These are phyloP conservation scores for Harmothoe impar DNA, from an alignment of 2,888 invertebrate genomes.

Conservation along the genomic window DNA sequence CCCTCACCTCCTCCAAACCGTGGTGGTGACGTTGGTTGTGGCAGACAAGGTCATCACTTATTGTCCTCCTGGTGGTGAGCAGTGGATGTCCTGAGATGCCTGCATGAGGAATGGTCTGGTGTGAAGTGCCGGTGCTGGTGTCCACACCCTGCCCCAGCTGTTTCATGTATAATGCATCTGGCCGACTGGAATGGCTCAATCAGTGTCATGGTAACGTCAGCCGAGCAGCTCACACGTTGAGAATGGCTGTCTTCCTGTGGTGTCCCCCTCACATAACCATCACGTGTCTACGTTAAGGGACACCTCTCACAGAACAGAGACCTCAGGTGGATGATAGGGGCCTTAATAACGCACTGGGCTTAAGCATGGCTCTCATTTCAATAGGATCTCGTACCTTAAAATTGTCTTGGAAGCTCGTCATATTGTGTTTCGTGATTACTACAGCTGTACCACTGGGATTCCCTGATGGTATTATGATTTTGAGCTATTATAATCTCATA, in stretches of 20 bases:
- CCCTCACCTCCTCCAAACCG: background rate
- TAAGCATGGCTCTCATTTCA: no score
- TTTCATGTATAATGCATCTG: constrained; percentile 22
- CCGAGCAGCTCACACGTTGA: background rate
- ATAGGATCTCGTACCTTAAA: no score
- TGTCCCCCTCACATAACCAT: background rate
- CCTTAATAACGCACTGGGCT: no score
- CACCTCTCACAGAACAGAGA: no score
- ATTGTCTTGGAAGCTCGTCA: no score
- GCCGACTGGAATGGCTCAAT: constrained; percentile 22
- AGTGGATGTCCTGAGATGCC: background rate
- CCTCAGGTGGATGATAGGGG: no score
- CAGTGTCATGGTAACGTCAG: background rate
- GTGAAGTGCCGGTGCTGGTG: background rate
- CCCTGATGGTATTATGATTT: no score
- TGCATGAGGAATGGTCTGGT: background rate
- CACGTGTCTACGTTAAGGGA: no score
- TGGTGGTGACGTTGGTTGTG: background rate
- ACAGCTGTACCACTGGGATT: no score
- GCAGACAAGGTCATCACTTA: constrained; percentile 1
- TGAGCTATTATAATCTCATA: no score
- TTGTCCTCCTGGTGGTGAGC: background rate
- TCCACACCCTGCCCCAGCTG: background rate
- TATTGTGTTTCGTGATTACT: no score
- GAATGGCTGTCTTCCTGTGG: background rate